Evolutionary conservation across 2,113 vertebrate species (phyloP), one percentile per base, ranked within the genome.

Genomic region (Brachypteracias leptosomus): DNA sequence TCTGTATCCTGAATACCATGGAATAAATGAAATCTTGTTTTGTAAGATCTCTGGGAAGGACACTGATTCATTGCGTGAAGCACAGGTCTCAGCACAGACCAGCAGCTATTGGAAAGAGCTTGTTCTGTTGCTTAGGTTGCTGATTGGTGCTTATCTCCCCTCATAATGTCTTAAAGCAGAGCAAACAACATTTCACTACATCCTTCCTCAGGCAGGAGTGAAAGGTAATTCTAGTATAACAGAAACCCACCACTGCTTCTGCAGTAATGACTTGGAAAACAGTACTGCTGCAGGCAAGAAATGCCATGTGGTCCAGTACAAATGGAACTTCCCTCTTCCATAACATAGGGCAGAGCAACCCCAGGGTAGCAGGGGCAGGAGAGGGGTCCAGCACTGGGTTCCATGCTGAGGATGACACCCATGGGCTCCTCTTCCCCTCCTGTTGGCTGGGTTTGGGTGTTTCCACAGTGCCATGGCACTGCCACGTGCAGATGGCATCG

Each of bases 361-460:
- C 15, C 7, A 15, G 62, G 28, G 19, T 4, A 62, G 36, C 17
- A 35, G 65, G 40, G 31, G 13, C 44, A 52, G 58, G 77, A 76
- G 16, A 7, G 25, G 18, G 26, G 11, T 66, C 17, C 3, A 3
- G 35, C 35, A 7, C 6, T 4, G 49, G 28, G 9, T 63, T 29
- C 42, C 4, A 2, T 40, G 38, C 55, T 70, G 46, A 42, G 42
- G 24, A 12, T 49, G 61, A 31, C 31, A 61, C 16, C 40, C n/a
- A n/a, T 1, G 12, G 40, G 42, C 25, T 88, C 10, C 16, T 55
- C 19, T 74, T 12, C 15, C 3, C 3, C 21, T 76, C 33, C n/a
- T 72, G 40, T 6, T 7, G 2, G 2, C 0, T 0, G 6, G 25
- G 4, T 28, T 20, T 36, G 35, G 28, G 18, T 14, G 18, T 73